phyloP scores from a whole-genome alignment of 2,113 vertebrate genomes.

The Passerina amoena region DNA sequence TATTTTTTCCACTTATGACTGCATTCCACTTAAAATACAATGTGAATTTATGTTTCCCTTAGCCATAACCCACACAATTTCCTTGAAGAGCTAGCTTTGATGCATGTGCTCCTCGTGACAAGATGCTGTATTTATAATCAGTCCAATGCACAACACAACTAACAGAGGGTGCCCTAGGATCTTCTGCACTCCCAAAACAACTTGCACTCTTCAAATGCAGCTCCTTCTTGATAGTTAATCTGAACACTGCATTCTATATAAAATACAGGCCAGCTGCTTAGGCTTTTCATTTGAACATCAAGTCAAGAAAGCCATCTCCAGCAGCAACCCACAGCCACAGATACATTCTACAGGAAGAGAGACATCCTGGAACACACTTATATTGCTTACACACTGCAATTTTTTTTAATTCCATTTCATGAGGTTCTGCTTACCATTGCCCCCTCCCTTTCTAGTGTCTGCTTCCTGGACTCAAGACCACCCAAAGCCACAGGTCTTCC shows the following conservation, averaged over 20 bases:
- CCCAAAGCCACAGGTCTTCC: neutral
- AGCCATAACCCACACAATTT: neutral
- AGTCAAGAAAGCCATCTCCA: neutral
- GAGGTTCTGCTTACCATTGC: neutral
- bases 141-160: neutral
- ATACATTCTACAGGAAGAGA: neutral
- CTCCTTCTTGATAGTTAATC: neutral
- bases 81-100: neutral
- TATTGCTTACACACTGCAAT: neutral
- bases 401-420: neutral
- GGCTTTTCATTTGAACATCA: neutral
- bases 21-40: neutral
- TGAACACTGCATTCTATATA: neutral
- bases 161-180: neutral
- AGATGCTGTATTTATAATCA: neutral
- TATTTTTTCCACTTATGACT: neutral
- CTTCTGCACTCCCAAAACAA: neutral
- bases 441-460: neutral
- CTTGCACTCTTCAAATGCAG: neutral
- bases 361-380: neutral
- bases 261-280: neutral
- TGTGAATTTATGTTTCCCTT: neutral
- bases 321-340: neutral
- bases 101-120: neutral
- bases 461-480: neutral